These are phyloP conservation scores for Ylistrum balloti DNA, from an alignment of 1,140 invertebrate genomes.

Conservation along the genomic window DNA sequence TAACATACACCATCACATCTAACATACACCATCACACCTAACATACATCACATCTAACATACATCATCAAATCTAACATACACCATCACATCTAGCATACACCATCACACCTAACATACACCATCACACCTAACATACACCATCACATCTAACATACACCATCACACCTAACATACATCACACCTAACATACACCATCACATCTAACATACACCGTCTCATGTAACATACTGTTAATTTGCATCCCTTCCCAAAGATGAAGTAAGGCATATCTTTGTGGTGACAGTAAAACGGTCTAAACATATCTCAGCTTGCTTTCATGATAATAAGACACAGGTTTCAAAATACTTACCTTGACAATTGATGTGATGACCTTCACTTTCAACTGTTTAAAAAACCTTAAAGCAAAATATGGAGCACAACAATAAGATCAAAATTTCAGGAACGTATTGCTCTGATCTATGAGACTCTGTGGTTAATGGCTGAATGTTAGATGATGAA, in stretches of 20 bases:
- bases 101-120: background rate
- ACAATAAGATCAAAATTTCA: background rate
- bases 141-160: no score
- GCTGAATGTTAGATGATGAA: background rate
- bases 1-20: background rate
- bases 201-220: background rate
- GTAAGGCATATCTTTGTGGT: background rate
- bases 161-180: background rate
- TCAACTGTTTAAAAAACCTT: background rate
- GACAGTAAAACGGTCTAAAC: background rate
- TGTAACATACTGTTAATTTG: background rate
- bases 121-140: no score
- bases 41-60: background rate
- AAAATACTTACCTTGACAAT: background rate
- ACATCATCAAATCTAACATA: slow-evolving; percentile 4
- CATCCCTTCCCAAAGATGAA: background rate
- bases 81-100: no score
- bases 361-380: background rate
- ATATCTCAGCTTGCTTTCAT: background rate
- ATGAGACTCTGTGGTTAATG: background rate
- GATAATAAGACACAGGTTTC: background rate
- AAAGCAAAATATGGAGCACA: background rate
- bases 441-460: background rate
- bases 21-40: background rate
- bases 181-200: slow-evolving; percentile 1